Percentiles rank a stretch among this genome's conserved stretches.
Conservation (phyloP, 2,888 invertebrate genomes). For the Rhamnusium bicolor region DNA sequence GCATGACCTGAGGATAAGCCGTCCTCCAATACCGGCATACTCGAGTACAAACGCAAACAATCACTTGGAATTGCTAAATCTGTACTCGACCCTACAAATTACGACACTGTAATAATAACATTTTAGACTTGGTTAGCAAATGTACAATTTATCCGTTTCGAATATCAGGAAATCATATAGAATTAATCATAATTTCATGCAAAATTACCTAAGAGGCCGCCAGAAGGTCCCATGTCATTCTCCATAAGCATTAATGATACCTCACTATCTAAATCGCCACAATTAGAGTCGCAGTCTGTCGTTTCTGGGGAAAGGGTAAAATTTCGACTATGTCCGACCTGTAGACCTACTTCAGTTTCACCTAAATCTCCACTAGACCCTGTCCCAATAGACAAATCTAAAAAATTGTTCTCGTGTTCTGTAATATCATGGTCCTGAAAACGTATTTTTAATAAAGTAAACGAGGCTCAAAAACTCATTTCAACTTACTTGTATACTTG, state of each 20-base stretch:
- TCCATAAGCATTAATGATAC: constrained; percentile 84
- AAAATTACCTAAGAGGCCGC: constrained; percentile 65
- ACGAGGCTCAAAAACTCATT: constrained; percentile 11
- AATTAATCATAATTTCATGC: too few relatives aligned
- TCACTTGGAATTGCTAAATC: constrained; percentile 77
- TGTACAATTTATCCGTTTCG: too few relatives aligned
- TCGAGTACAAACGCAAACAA: constrained; percentile 80
- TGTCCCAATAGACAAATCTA: constrained; percentile 76
- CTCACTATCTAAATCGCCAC: constrained; percentile 89
- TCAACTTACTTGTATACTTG: constrained; percentile 73
- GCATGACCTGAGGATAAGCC: constrained; percentile 95
- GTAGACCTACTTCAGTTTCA: constrained; percentile 77
- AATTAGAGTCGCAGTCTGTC: constrained; percentile 92
- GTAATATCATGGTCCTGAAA: constrained; percentile 71
- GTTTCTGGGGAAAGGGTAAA: constrained; percentile 94
- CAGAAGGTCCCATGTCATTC: constrained; percentile 73
- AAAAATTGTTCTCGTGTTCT: constrained; percentile 76
- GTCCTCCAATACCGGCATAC: constrained; percentile 94
- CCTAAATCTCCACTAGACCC: constrained; percentile 78
- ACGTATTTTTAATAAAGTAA: neutral
- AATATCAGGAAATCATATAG: too few relatives aligned
- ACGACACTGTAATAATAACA: neutral
- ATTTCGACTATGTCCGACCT: constrained; percentile 83
- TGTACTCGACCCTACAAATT: constrained; percentile 72
- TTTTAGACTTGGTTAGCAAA: too few relatives aligned